Conservation (phyloP, 2,888 invertebrate genomes). For the Ctenicera cuprea region DNA sequence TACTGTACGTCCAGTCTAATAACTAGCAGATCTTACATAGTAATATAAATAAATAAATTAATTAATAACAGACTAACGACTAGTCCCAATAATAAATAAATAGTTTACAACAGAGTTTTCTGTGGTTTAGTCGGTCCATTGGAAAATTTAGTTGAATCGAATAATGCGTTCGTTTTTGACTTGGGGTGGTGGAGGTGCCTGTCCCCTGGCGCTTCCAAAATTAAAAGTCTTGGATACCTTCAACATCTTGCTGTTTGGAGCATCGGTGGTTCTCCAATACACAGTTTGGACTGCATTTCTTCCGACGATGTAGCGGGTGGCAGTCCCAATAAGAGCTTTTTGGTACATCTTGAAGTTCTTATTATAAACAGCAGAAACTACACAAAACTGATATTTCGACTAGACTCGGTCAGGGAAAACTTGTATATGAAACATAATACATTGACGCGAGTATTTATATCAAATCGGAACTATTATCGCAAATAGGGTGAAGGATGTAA, state of each 20-base stretch:
- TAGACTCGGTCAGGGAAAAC: no score
- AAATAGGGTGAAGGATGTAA: no score
- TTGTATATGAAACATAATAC: no score
- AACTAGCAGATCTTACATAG: constrained; percentile 2
- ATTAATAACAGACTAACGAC: not conserved
- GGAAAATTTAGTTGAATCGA: no score
- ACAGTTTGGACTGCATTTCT: constrained; percentile 85
- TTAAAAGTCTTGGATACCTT: constrained; percentile 68
- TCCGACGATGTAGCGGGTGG: constrained; percentile 83
- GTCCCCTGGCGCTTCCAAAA: constrained; percentile 56
- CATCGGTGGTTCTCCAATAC: constrained; percentile 80
- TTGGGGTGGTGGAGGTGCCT: constrained; percentile 12
- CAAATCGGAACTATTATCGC: no score
- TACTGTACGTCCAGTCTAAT: not conserved
- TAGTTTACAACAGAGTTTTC: no score
- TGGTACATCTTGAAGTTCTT: constrained; percentile 62
- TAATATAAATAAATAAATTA: constrained; percentile 30
- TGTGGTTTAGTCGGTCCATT: no score
- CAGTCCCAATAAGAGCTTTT: constrained; percentile 80
- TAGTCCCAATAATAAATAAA: no score
- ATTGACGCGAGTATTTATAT: no score
- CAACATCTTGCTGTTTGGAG: constrained; percentile 62
- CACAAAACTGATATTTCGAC: no score
- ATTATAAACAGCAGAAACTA: no score
- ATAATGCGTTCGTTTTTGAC: constrained; percentile 1